Base-by-base conservation (phyloP, 2,888 invertebrate species). In the Linyphia triangularis region DNA sequence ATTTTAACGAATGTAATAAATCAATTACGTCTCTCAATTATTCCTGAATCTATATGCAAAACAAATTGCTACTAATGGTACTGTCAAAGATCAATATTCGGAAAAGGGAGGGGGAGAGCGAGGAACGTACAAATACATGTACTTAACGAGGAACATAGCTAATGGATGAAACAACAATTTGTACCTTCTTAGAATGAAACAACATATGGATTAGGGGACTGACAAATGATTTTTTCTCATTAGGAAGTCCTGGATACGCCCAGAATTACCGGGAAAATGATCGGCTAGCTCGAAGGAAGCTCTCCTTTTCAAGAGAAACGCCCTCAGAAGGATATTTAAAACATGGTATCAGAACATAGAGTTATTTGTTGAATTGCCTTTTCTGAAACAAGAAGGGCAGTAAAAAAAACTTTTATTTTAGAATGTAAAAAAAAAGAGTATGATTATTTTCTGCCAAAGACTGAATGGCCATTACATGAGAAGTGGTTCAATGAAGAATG, bases 201-300 rank as follows among this genome's bases (percentile, higher is more conserved):
- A 51, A 16, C 51, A 51, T 51, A n/a, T n/a, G 51, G 51, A 16
- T 51, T 51, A 51, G 5, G 51, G 51, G n/a, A 13, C 1, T 13
- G 51, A 51, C 51, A 51, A 67, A 57, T 51, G 79, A 79, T 79
- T 79, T 30, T 67, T 79, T 19, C 30, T 79, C 79, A 67, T 79
- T 79, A 79, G 30, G 33, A 7, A 67, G 51, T 67, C 65, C 16
- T 13, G 79, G 65, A 24, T 67, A 79, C 79, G 67, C 79, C 79
- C 79, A 51, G 51, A 65, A 79, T 67, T 79, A 30, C 67, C 30
- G 30, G 24, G n/a, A 7, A 26, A 30, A 63, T n/a, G 26, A 77
- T 61, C 61, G 30, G 22, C 33, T 40, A 61, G 33, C 24, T 33
- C 13, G 61, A 16, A 16, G 40, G 37, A 63, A 40, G 63, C n/a